A percentile compares a stretch with the other conserved stretches of the same genome.
Conservation (phyloP, 1,140 invertebrate species). For the Drosophila guanche region DNA sequence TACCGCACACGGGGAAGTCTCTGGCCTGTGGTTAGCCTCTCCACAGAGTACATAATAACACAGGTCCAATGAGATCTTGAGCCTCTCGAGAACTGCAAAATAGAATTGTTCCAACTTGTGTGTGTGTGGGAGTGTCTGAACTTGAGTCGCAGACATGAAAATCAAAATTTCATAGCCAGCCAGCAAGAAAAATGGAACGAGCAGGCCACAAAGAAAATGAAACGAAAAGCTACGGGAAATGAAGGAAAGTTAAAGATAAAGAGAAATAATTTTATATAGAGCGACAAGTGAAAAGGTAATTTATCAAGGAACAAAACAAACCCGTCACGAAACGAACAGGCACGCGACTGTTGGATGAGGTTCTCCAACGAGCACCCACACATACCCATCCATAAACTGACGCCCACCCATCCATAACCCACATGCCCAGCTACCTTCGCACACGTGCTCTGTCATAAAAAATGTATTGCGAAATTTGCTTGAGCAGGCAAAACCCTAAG, state of each 20-base stretch:
- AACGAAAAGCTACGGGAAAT: conserved; percentile 6
- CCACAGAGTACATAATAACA: conserved; percentile 20
- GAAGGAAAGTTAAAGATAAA: conserved; percentile 41
- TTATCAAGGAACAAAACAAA: conserved; percentile 56
- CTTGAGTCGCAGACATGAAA: conserved; percentile 36
- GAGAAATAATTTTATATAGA: conserved; percentile 48
- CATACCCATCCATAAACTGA: neutral
- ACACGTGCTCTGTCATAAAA: conserved; percentile 60
- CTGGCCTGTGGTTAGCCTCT: neutral
- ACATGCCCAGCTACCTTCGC: neutral
- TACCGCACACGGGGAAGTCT: conserved; percentile 11
- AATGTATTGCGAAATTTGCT: conserved; percentile 70
- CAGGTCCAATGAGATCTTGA: neutral
- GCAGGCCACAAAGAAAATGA: conserved; percentile 18
- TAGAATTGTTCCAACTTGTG: neutral
- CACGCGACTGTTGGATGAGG: conserved; percentile 50
- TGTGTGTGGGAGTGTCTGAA: conserved; percentile 12
- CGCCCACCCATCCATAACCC: conserved; percentile 12
- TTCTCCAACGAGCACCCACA: conserved; percentile 9
- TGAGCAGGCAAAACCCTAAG: conserved; percentile 39
- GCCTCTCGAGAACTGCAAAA: conserved; percentile 18
- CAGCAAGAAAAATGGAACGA: neutral
- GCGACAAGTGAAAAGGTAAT: conserved; percentile 75
- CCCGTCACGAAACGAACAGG: conserved; percentile 20
- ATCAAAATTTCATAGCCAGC: conserved; percentile 30